phyloP scores from a whole-genome alignment of 2,888 invertebrate genomes.

The Agrochola lota region DNA sequence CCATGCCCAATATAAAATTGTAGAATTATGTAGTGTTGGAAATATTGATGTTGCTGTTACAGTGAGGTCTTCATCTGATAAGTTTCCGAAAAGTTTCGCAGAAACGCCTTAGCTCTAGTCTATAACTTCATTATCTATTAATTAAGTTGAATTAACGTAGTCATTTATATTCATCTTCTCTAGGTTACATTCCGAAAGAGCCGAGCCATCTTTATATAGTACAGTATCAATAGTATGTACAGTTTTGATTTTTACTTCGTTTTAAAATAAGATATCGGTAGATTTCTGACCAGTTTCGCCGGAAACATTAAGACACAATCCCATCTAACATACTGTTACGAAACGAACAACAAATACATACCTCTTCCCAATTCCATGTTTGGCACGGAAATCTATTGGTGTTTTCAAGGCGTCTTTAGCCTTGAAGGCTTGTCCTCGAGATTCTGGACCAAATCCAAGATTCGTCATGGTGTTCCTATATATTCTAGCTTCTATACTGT shows the following conservation, averaged over 20 bases:
- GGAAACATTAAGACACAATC: constrained; percentile 22
- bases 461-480: constrained; percentile 67
- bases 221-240: not conserved
- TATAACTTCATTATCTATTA: not conserved
- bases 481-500: constrained; percentile 35
- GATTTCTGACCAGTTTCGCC: not conserved
- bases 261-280: not conserved
- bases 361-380: constrained; percentile 47
- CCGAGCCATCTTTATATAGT: not conserved
- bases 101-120: not conserved
- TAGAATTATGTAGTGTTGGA: not conserved
- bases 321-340: constrained; percentile 35
- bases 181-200: not conserved
- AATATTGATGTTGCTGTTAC: not conserved
- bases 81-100: not conserved
- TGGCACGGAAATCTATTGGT: constrained; percentile 64
- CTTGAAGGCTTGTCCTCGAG: constrained; percentile 71
- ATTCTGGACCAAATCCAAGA: constrained; percentile 78
- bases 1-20: not conserved
- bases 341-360: constrained; percentile 36
- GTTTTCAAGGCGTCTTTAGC: constrained; percentile 76
- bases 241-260: not conserved
- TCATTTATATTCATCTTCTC: not conserved
- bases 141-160: not conserved
- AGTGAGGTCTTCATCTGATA: not conserved